phyloP scores from a whole-genome alignment of 2,888 invertebrate genomes.

The Melanostoma scalare region DNA sequence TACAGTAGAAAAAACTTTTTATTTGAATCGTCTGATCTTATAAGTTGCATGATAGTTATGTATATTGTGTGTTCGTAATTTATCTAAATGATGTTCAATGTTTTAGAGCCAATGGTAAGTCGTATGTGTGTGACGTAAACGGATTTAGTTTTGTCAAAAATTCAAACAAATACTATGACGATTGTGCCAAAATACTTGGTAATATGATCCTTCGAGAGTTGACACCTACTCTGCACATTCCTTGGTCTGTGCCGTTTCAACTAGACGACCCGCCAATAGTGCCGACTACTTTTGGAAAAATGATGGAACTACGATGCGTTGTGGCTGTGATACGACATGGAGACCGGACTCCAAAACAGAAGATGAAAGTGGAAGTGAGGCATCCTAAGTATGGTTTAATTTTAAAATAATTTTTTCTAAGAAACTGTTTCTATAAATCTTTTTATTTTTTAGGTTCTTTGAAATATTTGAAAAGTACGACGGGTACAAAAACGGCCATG shows the following conservation, averaged over 20 bases:
- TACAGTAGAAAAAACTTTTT: too few relatives aligned
- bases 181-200: slow-evolving; percentile 98
- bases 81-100: slow-evolving; percentile 15
- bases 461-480: slow-evolving; percentile 99
- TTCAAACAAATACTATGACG: slow-evolving; percentile 99
- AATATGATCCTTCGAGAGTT: slow-evolving; percentile 98
- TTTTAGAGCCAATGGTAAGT: slow-evolving; percentile 97
- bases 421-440: background rate
- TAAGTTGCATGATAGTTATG: background rate
- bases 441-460: slow-evolving; percentile 89
- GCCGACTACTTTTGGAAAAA: slow-evolving; percentile 99
- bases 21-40: too few relatives aligned
- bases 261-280: slow-evolving; percentile 99
- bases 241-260: slow-evolving; percentile 98
- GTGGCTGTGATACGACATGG: slow-evolving; percentile 99
- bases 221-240: slow-evolving; percentile 97
- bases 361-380: slow-evolving; percentile 99
- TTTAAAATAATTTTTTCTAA: background rate
- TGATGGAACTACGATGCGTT: slow-evolving; percentile 96
- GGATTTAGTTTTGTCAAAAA: slow-evolving; percentile 99
- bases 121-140: slow-evolving; percentile 99
- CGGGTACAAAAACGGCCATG: slow-evolving; percentile 96
- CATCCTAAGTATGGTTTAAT: slow-evolving; percentile 89
- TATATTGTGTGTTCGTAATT: background rate
- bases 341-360: slow-evolving; percentile 99